phyloP scores from a whole-genome alignment of 2,113 vertebrate species.

The Dolichallabes microphthalmus region DNA sequence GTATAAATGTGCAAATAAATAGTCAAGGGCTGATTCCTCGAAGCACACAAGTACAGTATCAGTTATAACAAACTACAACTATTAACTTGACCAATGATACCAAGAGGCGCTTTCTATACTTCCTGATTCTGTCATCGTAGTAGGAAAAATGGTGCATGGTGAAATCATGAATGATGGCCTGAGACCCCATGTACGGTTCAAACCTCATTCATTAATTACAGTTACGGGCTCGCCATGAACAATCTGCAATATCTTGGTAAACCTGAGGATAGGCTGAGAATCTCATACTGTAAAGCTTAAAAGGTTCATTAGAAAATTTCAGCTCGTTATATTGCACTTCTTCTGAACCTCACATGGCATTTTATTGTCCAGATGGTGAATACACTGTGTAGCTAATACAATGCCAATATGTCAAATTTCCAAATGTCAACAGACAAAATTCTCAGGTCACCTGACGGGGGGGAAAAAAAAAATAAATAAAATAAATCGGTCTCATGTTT shows the following conservation, averaged over 20 bases:
- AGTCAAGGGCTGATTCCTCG: not conserved
- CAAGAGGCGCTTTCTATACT: not conserved
- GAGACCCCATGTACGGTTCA: not conserved
- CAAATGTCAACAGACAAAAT: not conserved
- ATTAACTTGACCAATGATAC: not conserved
- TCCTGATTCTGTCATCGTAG: not conserved
- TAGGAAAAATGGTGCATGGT: not conserved
- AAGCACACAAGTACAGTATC: not conserved
- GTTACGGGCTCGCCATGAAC: not conserved
- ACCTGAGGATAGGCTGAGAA: not conserved
- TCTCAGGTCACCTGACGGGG: not conserved
- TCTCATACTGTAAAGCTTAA: not conserved
- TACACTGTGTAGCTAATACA: not conserved
- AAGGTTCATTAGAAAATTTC: not conserved
- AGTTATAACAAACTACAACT: not conserved
- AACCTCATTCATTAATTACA: not conserved
- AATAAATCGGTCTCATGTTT: not conserved
- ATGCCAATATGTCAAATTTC: not conserved
- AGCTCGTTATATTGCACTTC: not conserved
- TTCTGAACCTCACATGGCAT: not conserved
- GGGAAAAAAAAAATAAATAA: too few relatives aligned
- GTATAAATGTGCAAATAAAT: not conserved
- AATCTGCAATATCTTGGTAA: not conserved
- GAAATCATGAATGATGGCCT: not conserved
- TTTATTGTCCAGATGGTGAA: not conserved